Evolutionary conservation across 2,113 vertebrate genomes (phyloP), one percentile per base, ranked within the genome.

Genomic region (Camelus bactrianus): DNA sequence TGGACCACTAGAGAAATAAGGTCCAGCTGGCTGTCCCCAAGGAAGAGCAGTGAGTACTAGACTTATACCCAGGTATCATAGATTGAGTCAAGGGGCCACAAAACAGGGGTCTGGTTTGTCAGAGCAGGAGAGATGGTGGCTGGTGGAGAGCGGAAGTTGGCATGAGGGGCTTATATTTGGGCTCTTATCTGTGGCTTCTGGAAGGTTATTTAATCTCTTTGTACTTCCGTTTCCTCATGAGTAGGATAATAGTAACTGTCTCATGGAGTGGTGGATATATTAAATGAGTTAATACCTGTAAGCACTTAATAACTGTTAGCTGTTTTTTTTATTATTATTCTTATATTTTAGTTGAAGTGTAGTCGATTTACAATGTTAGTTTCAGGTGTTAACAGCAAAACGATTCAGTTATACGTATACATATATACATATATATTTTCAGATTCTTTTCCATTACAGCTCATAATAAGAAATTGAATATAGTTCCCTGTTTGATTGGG

Each of bases 181-280:
- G 48, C 8, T 50, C 20, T 65, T 87, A 48, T 32, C 52, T 80
- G 28, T 81, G 72, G 22, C 20, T 93, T 94, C 48, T 93, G 62
- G 46, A 91, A 94, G 50, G 22, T 54, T 58, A 77, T 48, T 93
- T 64, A 94, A 84, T 93, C 26, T 79, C 69, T 82, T 58, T 58
- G 12, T 26, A 93, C 30, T 65, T 93, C 14, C 54, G 17, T 87
- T 90, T 95, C 26, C 58, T 94, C 54, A 42, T 42, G 83, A 70
- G 32, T 80, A 81, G 32, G 58, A 42, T 62, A 62, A 77, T 42
- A 87, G 38, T 82, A 56, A 65, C 7, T 80, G 5, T 35, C 42
- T 88, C 12, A 16, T 52, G 38, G n/a, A 12, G 20, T 82, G 17
- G 48, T 65, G 94, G 81, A 88, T 90, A 75, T 54, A 13, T 28